Percentiles rank a stretch among this genome's conserved stretches.
Conservation (phyloP, 1,140 invertebrate species). For the Panagrolaimus sp. region DNA sequence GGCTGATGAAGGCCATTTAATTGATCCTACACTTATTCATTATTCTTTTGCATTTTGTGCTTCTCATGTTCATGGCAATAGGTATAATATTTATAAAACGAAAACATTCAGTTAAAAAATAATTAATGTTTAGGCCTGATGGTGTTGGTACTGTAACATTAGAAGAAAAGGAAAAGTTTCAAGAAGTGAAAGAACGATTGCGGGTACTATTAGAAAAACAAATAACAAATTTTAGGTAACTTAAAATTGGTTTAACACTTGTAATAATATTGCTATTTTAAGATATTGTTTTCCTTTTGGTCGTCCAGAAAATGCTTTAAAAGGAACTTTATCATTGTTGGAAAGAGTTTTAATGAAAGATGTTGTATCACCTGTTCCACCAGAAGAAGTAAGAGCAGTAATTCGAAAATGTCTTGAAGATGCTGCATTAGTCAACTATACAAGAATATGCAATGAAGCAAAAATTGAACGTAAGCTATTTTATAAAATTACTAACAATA, state of each 20-base stretch:
- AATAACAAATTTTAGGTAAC: slow-evolving; percentile 92
- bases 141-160: slow-evolving; percentile 93
- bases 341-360: slow-evolving; percentile 98
- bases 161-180: slow-evolving; percentile 95
- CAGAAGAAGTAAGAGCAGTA: slow-evolving; percentile 87
- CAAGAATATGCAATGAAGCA: slow-evolving; percentile 85
- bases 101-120: no score
- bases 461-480: slow-evolving; percentile 80
- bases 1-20: slow-evolving; percentile 86
- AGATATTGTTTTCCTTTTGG: slow-evolving; percentile 97
- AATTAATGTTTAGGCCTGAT: slow-evolving; percentile 69
- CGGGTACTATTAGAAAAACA: slow-evolving; percentile 88
- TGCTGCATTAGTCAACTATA: slow-evolving; percentile 94
- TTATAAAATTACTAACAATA: slow-evolving; percentile 8
- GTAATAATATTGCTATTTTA: slow-evolving; percentile 27
- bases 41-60: slow-evolving; percentile 98
- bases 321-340: slow-evolving; percentile 86
- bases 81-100: neutral
- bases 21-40: slow-evolving; percentile 95
- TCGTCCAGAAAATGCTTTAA: slow-evolving; percentile 88
- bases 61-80: slow-evolving; percentile 83
- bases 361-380: slow-evolving; percentile 88
- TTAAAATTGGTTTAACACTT: neutral
- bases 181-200: slow-evolving; percentile 89
- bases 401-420: slow-evolving; percentile 91